phyloP scores from a whole-genome alignment of 2,888 invertebrate genomes.

The Lymantria monacha region DNA sequence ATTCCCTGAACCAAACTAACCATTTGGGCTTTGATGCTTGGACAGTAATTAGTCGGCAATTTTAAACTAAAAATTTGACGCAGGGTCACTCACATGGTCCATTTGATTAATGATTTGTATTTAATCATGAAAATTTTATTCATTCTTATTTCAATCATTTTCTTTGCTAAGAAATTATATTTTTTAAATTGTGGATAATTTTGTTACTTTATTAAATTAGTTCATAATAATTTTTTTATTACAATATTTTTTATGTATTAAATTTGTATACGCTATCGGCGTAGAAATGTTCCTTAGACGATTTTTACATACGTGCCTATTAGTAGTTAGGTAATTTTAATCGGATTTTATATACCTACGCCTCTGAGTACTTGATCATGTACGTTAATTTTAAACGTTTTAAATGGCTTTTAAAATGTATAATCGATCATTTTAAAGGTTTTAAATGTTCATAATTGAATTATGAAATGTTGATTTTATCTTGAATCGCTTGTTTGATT shows the following conservation, averaged over 20 bases:
- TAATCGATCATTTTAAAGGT: conserved; percentile 52
- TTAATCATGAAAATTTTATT: neutral
- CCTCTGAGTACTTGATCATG: conserved; percentile 40
- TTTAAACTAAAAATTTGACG: neutral
- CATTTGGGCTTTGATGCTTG: no score
- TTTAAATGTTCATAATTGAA: conserved; percentile 38
- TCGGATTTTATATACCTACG: conserved; percentile 51
- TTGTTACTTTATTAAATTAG: neutral
- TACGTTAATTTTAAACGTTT: conserved; percentile 34
- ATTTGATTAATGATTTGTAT: conserved; percentile 1
- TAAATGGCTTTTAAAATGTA: conserved; percentile 45
- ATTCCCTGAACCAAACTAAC: no score
- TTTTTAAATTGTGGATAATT: neutral
- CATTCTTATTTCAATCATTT: neutral
- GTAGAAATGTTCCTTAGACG: conserved; percentile 57
- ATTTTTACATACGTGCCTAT: conserved; percentile 48
- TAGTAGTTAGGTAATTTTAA: conserved; percentile 57
- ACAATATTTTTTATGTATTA: neutral
- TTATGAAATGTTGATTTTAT: conserved; percentile 62
- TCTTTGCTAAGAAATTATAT: neutral
- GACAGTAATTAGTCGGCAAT: neutral
- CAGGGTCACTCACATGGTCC: conserved; percentile 6
- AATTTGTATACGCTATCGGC: conserved; percentile 44
- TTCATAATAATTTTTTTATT: neutral
- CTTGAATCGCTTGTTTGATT: conserved; percentile 55